phyloP scores from a whole-genome alignment of 1,140 invertebrate genomes.

The Tribolium castaneum region DNA sequence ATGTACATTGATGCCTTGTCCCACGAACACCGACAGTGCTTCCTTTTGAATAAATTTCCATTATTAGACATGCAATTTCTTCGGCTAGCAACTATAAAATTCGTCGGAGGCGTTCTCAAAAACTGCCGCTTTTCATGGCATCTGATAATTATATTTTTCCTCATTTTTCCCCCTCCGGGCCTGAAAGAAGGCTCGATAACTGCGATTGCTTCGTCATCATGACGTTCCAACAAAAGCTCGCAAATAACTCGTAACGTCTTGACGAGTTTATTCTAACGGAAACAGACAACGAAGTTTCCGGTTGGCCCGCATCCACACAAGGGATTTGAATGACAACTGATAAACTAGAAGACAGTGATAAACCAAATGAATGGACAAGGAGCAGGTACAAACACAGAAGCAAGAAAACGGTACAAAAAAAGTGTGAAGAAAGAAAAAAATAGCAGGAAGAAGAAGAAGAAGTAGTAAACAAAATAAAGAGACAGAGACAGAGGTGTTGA shows the following conservation, averaged over 20 bases:
- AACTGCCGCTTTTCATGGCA: conserved; percentile 9
- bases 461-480: too few species aligned
- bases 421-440: too few species aligned
- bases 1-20: not conserved
- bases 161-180: conserved; percentile 16
- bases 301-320: conserved; percentile 9
- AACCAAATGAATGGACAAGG: too few species aligned
- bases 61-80: conserved; percentile 32
- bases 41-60: conserved; percentile 20
- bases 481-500: too few species aligned
- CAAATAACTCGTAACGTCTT: conserved; percentile 47
- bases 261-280: conserved; percentile 43
- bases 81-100: conserved; percentile 4
- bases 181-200: conserved; percentile 36
- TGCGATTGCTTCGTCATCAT: conserved; percentile 30
- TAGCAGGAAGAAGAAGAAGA: too few species aligned
- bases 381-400: too few species aligned
- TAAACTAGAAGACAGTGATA: too few species aligned
- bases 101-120: not conserved
- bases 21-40: not conserved
- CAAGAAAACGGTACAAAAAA: too few species aligned
- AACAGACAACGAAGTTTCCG: conserved; percentile 41
- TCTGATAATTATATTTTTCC: conserved; percentile 34
- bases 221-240: conserved; percentile 37
- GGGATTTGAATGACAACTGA: conserved; percentile 35